Base-by-base conservation (phyloP, 2,888 invertebrate genomes). In the Euplagia quadripunctaria region DNA sequence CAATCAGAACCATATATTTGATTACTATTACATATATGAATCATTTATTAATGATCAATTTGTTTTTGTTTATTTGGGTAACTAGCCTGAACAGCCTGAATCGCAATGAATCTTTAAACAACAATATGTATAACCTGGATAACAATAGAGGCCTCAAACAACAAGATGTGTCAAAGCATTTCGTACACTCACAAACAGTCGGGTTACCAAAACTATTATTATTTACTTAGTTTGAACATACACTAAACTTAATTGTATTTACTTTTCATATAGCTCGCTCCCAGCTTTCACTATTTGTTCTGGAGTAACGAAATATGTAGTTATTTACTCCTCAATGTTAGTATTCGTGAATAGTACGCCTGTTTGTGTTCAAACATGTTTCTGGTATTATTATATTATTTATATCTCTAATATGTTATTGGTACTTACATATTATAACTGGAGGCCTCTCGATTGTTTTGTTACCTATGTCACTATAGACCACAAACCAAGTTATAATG, bases 161-260 rank as follows among this genome's bases (percentile, higher is more conserved):
- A 52, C 52, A 7, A 41, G 12, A 41, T 61, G 31, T 68, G 31
- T 20, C 20, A 51, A 31, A 64, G 14, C 16, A 16, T 65, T 17
- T 11, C 46, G 7, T 46, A 64, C 17, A 52, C 55, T 64, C 42
- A 52, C 20, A 74, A 79, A 77, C 65, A 81, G 58, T 41, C 71
- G n/a, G 67, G 66, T 41, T 49, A 51, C 41, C n/a, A 52, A 64
- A 77, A 80, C 75, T 75, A 73, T 52, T 64, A 77, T 75, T 80
- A 73, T 68, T 72, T 68, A 72, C 70, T 73, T 61, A 75, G 71
- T 52, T 52, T 63, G 31, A 75, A 11, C 71, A 71, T 79, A 73
- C 70, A 42, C 64, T 52, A 63, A 67, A 75, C 46, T 64, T 75
- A 81, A 79, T 81, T 79, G 64, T 82, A 58, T 81, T 82, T 82